Base-by-base conservation (phyloP, 1,140 invertebrate species). In the Asobara japonica region DNA sequence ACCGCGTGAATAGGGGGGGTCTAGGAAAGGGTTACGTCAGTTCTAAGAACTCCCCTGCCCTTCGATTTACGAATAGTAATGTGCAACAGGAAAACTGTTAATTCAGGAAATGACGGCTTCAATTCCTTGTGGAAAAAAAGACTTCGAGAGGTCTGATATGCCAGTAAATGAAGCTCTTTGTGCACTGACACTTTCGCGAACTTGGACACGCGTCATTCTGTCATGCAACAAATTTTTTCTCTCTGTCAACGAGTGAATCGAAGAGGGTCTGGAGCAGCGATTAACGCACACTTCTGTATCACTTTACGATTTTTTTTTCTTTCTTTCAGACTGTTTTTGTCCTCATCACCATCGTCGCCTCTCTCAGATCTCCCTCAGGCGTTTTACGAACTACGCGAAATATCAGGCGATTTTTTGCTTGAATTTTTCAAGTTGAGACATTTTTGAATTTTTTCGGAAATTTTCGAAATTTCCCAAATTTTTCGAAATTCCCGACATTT, bases 161-260 rank as follows among this genome's bases (percentile, higher is more conserved):
- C 11, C n/a, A 29, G 8, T 72, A 72, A 72, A 72, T 72, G 70
- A 72, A 22, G 27, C 29, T 65, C 64, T 66, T 72, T 72, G 64
- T 72, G 64, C 38, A 22, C 22, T 22, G 36, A 51, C 69, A 48
- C 29, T 51, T 30, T 38, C 48, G 22, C 62, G 33, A 33, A 62
- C 60, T 31, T 41, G 31, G 18, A n/a, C 36, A 31, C 27, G 22
- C n/a, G 33, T 64, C 30, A 38, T 10, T 31, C 31, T 71, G 36
- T 38, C 60, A 22, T 27, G 31, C 13, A 22, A 45, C 8, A 7
- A 65, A 10, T n/a, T 31, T 16, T 31, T n/a, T 13, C 62, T 31
- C 29, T 8, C 29, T 65, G 29, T 27, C 18, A 3, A 8, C 62
- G 51, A 22, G 51, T 25, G 51, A 56, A 56, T 56, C 51, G 51